Base-by-base conservation (phyloP, 1,140 invertebrate genomes). In the Samia ricini region DNA sequence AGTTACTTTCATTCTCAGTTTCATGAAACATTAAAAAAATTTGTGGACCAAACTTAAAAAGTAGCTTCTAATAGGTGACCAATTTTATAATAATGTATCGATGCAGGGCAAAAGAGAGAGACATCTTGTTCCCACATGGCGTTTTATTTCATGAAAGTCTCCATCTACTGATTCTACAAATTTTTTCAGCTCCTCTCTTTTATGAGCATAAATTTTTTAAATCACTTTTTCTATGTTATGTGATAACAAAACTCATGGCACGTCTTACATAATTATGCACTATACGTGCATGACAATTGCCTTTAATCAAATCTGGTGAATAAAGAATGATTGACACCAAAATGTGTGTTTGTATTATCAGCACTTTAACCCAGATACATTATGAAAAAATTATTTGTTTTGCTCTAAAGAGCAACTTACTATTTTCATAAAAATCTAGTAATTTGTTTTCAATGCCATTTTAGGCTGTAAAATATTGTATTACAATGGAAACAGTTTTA, bases 181-280 rank as follows among this genome's bases (percentile, higher is more conserved):
- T 68, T 59, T 72, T 68, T 75, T 79, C 50, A 73, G 54, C 36
- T 78, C 76, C 36, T 74, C 67, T 71, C 76, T 74, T 52, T 49
- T 52, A 69, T 71, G 62, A 61, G 21, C 58, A 59, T 70, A 66
- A n/a, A 73, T 70, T 72, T 74, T 74, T 56, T 71, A 64, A 59
- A 76, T 60, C 26, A 76, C 55, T 67, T 76, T 76, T 65, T 74
- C 68, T 56, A 74, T 64, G 42, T 76, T 69, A 71, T 62, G 36
- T 20, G 4, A 42, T 60, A 75, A 68, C n/a, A 61, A 54, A 69
- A 26, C 33, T 61, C 74, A 72, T 74, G n/a, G 68, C 67, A 68
- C 68, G 62, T 63, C 60, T 73, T 15, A 73, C 60, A 2, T 15
- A 24, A 59, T 76, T 76, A 23, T 74, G 71, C 2, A 71, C 69